Evolutionary conservation across 35 echinoderm and acorn worm genomes (phyloP), one percentile per base, ranked within the genome.

Genomic region (Nesometra sesokonis): DNA sequence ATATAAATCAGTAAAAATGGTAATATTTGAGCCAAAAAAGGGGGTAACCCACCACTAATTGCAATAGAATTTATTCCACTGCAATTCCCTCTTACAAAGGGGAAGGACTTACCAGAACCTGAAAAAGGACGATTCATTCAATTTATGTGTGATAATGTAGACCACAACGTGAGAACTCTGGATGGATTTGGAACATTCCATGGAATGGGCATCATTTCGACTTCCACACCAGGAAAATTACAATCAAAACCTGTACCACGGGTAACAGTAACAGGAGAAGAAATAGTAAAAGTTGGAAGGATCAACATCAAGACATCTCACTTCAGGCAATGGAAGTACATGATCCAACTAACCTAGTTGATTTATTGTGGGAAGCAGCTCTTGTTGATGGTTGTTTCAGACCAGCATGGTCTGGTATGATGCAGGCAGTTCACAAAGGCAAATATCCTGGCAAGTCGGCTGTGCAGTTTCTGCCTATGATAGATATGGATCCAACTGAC

Each of bases 141-240:
- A 80, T 90, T 82, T 76, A 39, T 77, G 37, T 84, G 88, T 33
- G 92, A 94, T 47, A 94, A 94, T 86, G 88, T 94, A 31, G 92
- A 94, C 76, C 92, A 94, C 76, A 90, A 90, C 81, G 43, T 84
- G 7, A 30, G 77, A 31, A 94, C 92, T 0, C n/a, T 94, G 17
- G 88, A 90, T 85, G 92, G 84, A 29, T 32, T 36, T 67, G 82
- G 43, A 30, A 76, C 92, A 37, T 94, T 94, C 40, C 92, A 94
- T 90, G 88, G 92, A 33, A 94, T 94, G 92, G 88, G 92, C 0
- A 87, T 88, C 11, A 90, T 94, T 79, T 88, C 92, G 17, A 36
- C 89, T 32, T 32, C 57, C 79, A 80, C 85, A 31, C 90, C 86
- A 46, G 84, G 32, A 19, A 82, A 0, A 21, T 39, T n/a, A 32